These are phyloP conservation scores for Aradus depressus DNA, from an alignment of 2,888 invertebrate genomes.

Conservation along the genomic window DNA sequence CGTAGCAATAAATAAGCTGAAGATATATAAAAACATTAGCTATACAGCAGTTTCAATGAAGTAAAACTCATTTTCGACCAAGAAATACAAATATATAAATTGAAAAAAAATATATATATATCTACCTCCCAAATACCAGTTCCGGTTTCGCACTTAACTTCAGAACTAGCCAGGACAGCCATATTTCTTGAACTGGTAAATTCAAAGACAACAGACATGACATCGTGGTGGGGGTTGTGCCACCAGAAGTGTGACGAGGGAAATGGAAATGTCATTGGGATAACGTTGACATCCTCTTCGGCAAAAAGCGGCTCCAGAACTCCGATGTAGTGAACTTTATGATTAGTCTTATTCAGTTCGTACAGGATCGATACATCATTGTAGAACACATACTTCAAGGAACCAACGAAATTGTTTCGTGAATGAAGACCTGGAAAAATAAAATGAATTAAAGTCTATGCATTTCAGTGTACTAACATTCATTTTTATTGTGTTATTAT, in stretches of 20 bases:
- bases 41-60: too few relatives aligned
- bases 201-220: slow-evolving; percentile 66
- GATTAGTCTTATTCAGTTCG: slow-evolving; percentile 71
- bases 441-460: not conserved
- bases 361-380: slow-evolving; percentile 86
- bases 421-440: slow-evolving; percentile 51
- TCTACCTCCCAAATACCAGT: slow-evolving; percentile 79
- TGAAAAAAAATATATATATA: too few relatives aligned
- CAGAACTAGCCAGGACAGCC: slow-evolving; percentile 76
- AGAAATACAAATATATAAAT: too few relatives aligned
- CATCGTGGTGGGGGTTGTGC: slow-evolving; percentile 58
- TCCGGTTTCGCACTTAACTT: slow-evolving; percentile 58
- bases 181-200: slow-evolving; percentile 74
- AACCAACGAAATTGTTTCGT: slow-evolving; percentile 77
- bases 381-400: slow-evolving; percentile 83
- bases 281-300: slow-evolving; percentile 71
- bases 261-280: slow-evolving; percentile 85
- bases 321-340: slow-evolving; percentile 71
- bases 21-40: too few relatives aligned
- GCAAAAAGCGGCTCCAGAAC: slow-evolving; percentile 71
- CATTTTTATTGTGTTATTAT: too few relatives aligned
- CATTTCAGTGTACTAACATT: too few relatives aligned
- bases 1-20: too few relatives aligned
- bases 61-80: too few relatives aligned
- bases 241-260: slow-evolving; percentile 84